A percentile compares a stretch with the other conserved stretches of the same genome.
These are phyloP conservation scores for Limnodromus scolopaceus DNA, from an alignment of 2,797 vertebrate species.

Conservation along the genomic window DNA sequence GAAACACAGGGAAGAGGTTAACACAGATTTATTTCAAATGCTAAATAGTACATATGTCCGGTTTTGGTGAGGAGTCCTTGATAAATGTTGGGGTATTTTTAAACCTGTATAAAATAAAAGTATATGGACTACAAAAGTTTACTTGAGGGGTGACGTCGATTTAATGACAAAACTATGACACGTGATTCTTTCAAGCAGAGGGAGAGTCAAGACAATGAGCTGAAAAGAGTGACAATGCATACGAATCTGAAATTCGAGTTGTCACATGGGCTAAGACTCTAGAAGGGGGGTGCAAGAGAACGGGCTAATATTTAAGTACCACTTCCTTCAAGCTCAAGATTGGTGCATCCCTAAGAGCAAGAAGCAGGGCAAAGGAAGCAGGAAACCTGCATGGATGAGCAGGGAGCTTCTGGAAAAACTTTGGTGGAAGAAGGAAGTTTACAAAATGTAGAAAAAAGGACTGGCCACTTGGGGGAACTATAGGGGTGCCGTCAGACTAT, in stretches of 20 bases:
- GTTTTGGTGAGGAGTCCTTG: not conserved
- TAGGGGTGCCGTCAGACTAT: too few relatives aligned
- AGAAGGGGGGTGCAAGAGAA: too few relatives aligned
- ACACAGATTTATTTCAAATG: not conserved
- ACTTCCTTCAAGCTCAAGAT: too few relatives aligned
- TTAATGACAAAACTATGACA: not conserved
- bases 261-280: too few relatives aligned
- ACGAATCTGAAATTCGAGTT: not conserved
- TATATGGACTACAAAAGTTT: not conserved
- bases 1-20: slow-evolving; percentile 9
- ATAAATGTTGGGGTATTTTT: not conserved
- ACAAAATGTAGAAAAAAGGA: too few relatives aligned
- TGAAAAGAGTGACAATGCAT: not conserved
- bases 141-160: not conserved
- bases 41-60: not conserved
- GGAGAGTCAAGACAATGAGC: not conserved
- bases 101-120: not conserved
- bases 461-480: too few relatives aligned
- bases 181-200: not conserved
- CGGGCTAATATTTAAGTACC: too few relatives aligned
- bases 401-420: too few relatives aligned
- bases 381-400: too few relatives aligned
- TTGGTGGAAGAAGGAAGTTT: too few relatives aligned
- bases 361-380: too few relatives aligned
- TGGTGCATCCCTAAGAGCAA: too few relatives aligned